A percentile compares a stretch with the other conserved stretches of the same genome.
Evolutionary conservation across 2,113 vertebrate species (phyloP).

Genomic region (Rhea americana): DNA sequence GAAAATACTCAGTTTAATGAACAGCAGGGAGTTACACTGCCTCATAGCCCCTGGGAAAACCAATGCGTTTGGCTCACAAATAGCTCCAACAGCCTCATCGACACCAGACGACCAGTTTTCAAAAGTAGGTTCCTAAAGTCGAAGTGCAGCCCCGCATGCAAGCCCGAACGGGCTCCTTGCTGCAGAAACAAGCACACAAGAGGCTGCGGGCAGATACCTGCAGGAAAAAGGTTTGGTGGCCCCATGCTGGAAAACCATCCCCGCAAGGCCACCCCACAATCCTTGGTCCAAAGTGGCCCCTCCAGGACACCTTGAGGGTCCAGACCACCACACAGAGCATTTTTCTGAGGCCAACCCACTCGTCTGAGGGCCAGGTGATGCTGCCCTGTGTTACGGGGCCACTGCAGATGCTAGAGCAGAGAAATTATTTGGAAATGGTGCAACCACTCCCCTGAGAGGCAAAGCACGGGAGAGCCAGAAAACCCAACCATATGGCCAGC

Average conservation of each 20-base stretch:
- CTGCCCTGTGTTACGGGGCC: too few species aligned
- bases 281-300: too few species aligned
- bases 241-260: too few species aligned
- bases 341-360: too few species aligned
- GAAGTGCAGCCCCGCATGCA: rapidly evolving
- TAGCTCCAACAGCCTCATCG: not conserved
- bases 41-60: not conserved
- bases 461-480: not conserved
- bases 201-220: not conserved
- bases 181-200: not conserved
- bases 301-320: too few species aligned
- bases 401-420: too few species aligned
- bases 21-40: not conserved
- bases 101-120: not conserved
- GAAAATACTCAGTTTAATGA: not conserved
- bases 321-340: too few species aligned
- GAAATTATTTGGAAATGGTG: too few species aligned
- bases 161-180: not conserved
- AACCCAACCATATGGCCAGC: rapidly evolving
- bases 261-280: too few species aligned
- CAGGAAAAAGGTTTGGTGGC: not conserved
- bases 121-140: not conserved
- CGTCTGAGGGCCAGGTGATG: too few species aligned
- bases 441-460: too few species aligned
- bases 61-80: not conserved